Evolutionary conservation across 2,888 invertebrate species (phyloP).

Genomic region (Acholoe squamosa): DNA sequence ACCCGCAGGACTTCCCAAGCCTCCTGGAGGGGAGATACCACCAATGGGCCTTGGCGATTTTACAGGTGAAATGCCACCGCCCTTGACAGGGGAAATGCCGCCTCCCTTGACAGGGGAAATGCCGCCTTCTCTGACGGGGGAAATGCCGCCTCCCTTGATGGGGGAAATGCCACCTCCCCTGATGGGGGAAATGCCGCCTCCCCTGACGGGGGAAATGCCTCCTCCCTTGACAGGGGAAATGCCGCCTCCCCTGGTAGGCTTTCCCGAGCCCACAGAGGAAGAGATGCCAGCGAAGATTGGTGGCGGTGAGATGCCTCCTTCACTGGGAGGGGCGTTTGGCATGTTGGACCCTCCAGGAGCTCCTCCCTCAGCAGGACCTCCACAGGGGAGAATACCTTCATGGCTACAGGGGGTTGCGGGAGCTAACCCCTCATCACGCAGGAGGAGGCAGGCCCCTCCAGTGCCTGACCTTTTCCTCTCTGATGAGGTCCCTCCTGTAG

Average conservation of each 20-base stretch:
- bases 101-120: no score
- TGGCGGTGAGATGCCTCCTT: not conserved
- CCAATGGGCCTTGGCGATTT: not conserved
- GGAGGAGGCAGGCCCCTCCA: conserved; percentile 18
- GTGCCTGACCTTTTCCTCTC: not conserved
- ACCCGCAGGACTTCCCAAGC: not conserved
- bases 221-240: no score
- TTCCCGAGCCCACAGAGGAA: no score
- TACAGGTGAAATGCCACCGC: not conserved
- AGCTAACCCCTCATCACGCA: not conserved
- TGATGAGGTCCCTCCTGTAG: not conserved
- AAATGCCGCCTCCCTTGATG: no score
- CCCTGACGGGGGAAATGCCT: no score
- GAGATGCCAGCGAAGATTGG: not conserved
- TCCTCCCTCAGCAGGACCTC: no score
- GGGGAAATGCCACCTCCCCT: no score
- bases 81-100: no score
- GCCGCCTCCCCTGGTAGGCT: not conserved
- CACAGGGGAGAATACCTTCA: not conserved
- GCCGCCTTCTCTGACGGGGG: no score
- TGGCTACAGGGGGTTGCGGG: not conserved
- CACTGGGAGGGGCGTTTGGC: not conserved
- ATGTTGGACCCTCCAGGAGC: no score
- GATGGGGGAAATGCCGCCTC: no score
- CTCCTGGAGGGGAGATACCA: not conserved